phyloP scores from a whole-genome alignment of 2,797 vertebrate genomes.

The Poliocrania exsul region DNA sequence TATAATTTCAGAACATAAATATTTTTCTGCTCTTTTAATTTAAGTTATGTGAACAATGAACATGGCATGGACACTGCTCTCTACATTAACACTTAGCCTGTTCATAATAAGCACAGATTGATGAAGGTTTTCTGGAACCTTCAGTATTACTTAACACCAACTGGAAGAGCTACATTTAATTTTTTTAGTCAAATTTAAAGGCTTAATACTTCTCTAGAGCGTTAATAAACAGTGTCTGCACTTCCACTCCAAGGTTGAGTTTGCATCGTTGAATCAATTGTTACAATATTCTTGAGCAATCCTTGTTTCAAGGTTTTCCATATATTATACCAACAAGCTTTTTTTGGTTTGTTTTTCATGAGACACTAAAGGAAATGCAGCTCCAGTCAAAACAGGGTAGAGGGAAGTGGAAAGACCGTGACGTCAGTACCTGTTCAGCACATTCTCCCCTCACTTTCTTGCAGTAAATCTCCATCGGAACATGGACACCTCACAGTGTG shows the following conservation, averaged over 20 bases:
- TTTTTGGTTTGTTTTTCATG: not conserved
- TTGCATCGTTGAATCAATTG: not conserved
- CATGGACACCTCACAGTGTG: rapidly evolving
- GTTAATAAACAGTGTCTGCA: not conserved
- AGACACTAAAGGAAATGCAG: not conserved
- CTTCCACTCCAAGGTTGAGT: not conserved
- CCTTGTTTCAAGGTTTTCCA: not conserved
- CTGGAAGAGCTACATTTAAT: not conserved
- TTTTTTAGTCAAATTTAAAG: not conserved
- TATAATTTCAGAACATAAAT: not conserved
- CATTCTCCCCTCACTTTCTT: not conserved
- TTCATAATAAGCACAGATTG: not conserved
- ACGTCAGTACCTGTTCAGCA: rapidly evolving
- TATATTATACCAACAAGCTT: not conserved
- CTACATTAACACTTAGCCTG: not conserved
- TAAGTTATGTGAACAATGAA: not conserved
- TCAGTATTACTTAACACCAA: not conserved
- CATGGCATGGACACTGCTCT: not conserved
- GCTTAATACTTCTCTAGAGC: not conserved
- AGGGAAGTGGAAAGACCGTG: not conserved
- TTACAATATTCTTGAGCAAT: not conserved
- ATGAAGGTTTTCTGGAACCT: not conserved
- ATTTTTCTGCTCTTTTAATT: not conserved
- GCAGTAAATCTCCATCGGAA: not conserved
- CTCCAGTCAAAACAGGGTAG: not conserved